Base-by-base conservation (phyloP, 2,113 vertebrate genomes). In the Ancistrus triradiatus region DNA sequence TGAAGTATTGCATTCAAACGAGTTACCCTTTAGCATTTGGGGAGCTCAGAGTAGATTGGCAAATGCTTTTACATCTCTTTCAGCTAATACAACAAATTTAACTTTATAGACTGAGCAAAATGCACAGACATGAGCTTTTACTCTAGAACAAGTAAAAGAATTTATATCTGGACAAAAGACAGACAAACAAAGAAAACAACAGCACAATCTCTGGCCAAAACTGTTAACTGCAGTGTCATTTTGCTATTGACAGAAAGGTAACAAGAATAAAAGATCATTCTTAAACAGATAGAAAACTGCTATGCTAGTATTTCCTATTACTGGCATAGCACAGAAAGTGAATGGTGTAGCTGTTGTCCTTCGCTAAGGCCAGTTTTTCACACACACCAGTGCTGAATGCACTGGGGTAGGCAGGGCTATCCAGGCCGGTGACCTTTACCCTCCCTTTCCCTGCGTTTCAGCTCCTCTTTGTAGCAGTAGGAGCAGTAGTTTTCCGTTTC, bases 401-500 rank as follows among this genome's bases (percentile, higher is more conserved):
- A 57, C 47, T 42, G 48, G 61, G 64, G 28, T 17, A 35, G 46
- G 48, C 2, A n/a, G 66, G 67, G 64, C 74, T 78, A 78, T 91
- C 87, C 92, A 76, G 89, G 90, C 74, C 88, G 81, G 58, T 89
- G 85, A 37, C 83, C 86, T 68, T 90, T 91, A 73, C 76, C 83
- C 75, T 92, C 90, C 49, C 85, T 86, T 82, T 95, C 94, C 82
- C 92, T 91, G 78, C 92, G 91, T 71, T 92, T 92, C 57, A 97
- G 73, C 84, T 98, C 96, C 83, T 98, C 96, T 69, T 90, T 92
- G 87, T 93, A 98, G 88, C 96, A 98, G 87, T 93, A 98, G 35
- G 96, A 98, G 77, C 96, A 98, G 82, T 88, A 94, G 88, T 92
- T 92, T 73, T 98, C 94, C 31, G 96, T 98, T 87, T 98, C 96